These are phyloP conservation scores for Oryzaephilus surinamensis DNA, from an alignment of 1,140 invertebrate species.

Conservation along the genomic window DNA sequence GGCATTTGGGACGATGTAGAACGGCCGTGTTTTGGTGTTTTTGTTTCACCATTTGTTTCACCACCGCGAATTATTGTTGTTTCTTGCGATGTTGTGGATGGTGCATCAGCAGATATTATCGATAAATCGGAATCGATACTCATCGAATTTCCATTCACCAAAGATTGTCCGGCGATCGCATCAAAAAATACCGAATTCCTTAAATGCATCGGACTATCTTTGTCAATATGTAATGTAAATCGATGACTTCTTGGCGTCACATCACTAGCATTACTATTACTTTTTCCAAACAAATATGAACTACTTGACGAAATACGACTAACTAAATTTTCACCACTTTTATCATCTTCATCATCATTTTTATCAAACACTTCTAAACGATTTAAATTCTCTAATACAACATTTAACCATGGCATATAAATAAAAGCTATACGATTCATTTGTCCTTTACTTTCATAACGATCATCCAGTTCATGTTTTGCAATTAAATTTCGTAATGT, in stretches of 20 bases:
- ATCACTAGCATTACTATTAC: slow-evolving; percentile 25
- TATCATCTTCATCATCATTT: slow-evolving; percentile 29
- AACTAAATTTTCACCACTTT: slow-evolving; percentile 34
- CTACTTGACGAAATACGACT: slow-evolving; percentile 41
- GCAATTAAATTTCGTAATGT: slow-evolving; percentile 78
- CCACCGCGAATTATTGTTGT: slow-evolving; percentile 45
- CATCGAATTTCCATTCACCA: slow-evolving; percentile 43
- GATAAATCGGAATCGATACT: slow-evolving; percentile 54
- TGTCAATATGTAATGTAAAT: slow-evolving; percentile 44
- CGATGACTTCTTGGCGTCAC: slow-evolving; percentile 31
- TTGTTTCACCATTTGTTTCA: slow-evolving; percentile 23
- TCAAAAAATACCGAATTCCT: slow-evolving; percentile 66
- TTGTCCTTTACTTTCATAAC: slow-evolving; percentile 70
- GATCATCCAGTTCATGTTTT: slow-evolving; percentile 88
- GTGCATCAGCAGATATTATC: slow-evolving; percentile 44
- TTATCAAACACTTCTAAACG: slow-evolving; percentile 41
- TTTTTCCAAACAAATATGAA: slow-evolving; percentile 28
- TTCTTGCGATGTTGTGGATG: slow-evolving; percentile 50
- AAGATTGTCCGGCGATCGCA: slow-evolving; percentile 61
- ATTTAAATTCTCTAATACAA: slow-evolving; percentile 73
- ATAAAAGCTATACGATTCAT: slow-evolving; percentile 77
- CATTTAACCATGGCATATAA: slow-evolving; percentile 80
- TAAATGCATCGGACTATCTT: slow-evolving; percentile 48
- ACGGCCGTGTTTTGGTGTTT: slow-evolving; percentile 35
- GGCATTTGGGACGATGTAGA: slow-evolving; percentile 42